Evolutionary conservation across 2,113 vertebrate genomes (phyloP), one percentile per base, ranked within the genome.

Genomic region (Xiphophorus hellerii): DNA sequence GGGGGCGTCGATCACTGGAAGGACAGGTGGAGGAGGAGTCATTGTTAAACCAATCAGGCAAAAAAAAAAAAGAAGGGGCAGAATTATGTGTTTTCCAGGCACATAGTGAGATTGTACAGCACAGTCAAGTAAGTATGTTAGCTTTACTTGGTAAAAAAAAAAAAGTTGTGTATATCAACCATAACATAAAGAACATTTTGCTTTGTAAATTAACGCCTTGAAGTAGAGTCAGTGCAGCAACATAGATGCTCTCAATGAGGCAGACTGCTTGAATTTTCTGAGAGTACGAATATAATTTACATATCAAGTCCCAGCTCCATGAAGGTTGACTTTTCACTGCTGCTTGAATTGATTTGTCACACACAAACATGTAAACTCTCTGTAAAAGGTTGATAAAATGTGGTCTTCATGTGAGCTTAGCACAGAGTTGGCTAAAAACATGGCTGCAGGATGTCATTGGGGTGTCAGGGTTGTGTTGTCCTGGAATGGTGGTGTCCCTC

Each of bases 1-100:
- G 12, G 98, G 98, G 22, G 96, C 95, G 37, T 99, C 98, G 0
- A 99, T 94, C 76, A 92, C 98, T 99, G 85, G 0, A 74, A 61
- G 66, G 2, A 27, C 25, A 22, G 5, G 35, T 17, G 15, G 31
- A 5, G 28, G 1, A 48, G 29, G 4, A 11, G 5, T 14, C 20
- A 15, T 30, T 33, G 30, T 54, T 4, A 7, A 54, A 35, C 1
- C 4, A 60, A 35, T 8, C 13, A 48, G 44, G 17, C 14, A 44
- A 44, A 15, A 15, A 48, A 48, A 37, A 12, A 11, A 48, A 48
- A 37, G 3, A 11, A 11, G 35, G 10, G 35, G 35, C 35, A 37
- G 35, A 9, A 37, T 37, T 37, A 12, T 37, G 35, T 12, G 10
- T 37, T 37, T 37, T 37, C 35, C 35, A 37, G 35, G 35, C 35